Base-by-base conservation (phyloP, 2,113 vertebrate genomes). In the Xyrauchen texanus region DNA sequence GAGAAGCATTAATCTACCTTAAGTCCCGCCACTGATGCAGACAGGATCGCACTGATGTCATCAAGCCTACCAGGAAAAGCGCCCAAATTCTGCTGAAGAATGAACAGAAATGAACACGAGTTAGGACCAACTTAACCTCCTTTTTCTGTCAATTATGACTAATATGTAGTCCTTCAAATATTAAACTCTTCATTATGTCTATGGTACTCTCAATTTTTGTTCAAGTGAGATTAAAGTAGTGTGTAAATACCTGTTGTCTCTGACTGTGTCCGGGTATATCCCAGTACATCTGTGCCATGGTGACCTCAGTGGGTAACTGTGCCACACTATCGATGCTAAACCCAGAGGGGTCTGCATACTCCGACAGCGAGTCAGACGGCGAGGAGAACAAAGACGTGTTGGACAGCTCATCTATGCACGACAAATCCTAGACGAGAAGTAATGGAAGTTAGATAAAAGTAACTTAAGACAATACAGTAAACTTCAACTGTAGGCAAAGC, bases 381-480 rank as follows among this genome's bases (percentile, higher is more conserved):
- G 98, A 99, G 0, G 96, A 97, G 90, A 99, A 97, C 81, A 98
- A 88, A 80, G 97, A 98, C 81, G 93, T 92, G 53, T 93, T 96
- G 88, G 96, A 96, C 82, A 96, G 90, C 66, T 97, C 96, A 82
- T 97, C 94, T 63, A 96, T 92, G 93, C 93, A 96, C n/a, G 93
- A 90, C 81, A 96, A 86, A 70, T 99, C 98, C 98, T 99, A 58
- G 6, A 68, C 21, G 21, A 34, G 21, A 3, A 34, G 21, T 34
- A 34, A 34, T 34, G 21, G 3, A 34, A 34, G n/a, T n/a, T n/a
- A n/a, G 21, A 34, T 34, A 34, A 34, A 34, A 34, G 21, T 34
- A 34, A 34, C 21, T 34, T 34, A 34, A 34, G 21, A 34, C 21
- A 34, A 34, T 34, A 34, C 21, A 34, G 21, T 34, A 34, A 34